Evolutionary conservation across 2,888 invertebrate species (phyloP).

Genomic region (Globia sparganii): DNA sequence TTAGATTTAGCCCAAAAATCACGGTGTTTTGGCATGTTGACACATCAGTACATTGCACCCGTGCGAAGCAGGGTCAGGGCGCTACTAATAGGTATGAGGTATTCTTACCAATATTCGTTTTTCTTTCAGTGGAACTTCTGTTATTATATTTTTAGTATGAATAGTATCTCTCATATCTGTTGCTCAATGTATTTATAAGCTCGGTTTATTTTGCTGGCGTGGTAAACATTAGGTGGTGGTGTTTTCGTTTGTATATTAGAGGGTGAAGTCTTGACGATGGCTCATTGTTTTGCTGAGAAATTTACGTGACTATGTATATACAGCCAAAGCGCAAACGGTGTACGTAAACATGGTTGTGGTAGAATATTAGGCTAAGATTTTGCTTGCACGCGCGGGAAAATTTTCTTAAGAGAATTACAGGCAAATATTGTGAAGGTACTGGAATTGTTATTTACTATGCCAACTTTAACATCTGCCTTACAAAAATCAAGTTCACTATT

Average conservation of each 20-base stretch:
- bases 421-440: slow-evolving; percentile 21
- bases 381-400: slow-evolving; percentile 14
- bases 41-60: neutral
- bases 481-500: no score
- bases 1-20: neutral
- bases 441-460: no score
- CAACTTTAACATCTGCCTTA: no score
- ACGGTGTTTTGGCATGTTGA: neutral
- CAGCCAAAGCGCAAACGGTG: slow-evolving; percentile 18
- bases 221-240: slow-evolving; percentile 54
- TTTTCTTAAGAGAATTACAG: slow-evolving; percentile 28
- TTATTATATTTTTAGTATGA: neutral
- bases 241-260: slow-evolving; percentile 58
- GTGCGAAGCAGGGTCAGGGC: neutral
- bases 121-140: slow-evolving; percentile 38
- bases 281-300: slow-evolving; percentile 46
- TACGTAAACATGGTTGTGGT: slow-evolving; percentile 29
- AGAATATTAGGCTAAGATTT: slow-evolving; percentile 26
- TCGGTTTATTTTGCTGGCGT: slow-evolving; percentile 52
- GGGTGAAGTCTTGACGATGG: slow-evolving; percentile 40
- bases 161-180: slow-evolving; percentile 41
- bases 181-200: slow-evolving; percentile 61
- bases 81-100: neutral
- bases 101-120: neutral
- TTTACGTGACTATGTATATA: slow-evolving; percentile 49